Base-by-base conservation (phyloP, 1,140 invertebrate genomes). In the Stenopsyche tienmushanensis region DNA sequence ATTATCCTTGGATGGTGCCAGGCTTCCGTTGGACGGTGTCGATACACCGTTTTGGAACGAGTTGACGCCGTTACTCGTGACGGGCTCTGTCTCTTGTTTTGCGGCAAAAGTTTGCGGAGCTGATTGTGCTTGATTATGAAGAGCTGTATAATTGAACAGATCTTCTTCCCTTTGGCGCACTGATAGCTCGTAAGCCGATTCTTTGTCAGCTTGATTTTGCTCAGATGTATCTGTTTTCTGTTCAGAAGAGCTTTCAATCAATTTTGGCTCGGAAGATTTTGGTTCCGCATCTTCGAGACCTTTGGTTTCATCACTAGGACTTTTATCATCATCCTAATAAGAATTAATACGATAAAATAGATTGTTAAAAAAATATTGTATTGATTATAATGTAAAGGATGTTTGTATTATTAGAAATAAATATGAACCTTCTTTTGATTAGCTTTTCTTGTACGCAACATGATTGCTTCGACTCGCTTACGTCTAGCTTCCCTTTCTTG, bases 401-500 rank as follows among this genome's bases (percentile, higher is more conserved):
- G n/a, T n/a, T n/a, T n/a, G n/a, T 10, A 34, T 3, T 20, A 17
- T 57, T 7, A 44, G 29, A 58, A 25, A 42, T 24, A 2, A 58
- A 44, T 15, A 20, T 18, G 18, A 44, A 63, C 65, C 55, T 71
- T 71, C 23, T 64, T 64, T 24, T 65, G 57, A 41, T 67, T 67
- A 26, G 62, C 87, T 58, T 85, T 87, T 65, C 90, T 82, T 47
- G 91, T 93, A 71, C 91, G 81, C 34, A 85, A 81, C 91, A 93
- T 93, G 67, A 93, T 93, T 45, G 89, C 90, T 77, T 92, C 90
- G 1, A 93, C 90, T 53, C 90, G 82, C 74, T 88, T 90, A 49
- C 89, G 84, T 70, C 90, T 82, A 45, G 85, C 87, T 71, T 89
- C 85, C 68, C 91, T 78, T 72, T 92, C 90, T 74, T 90, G 89